Base-by-base conservation (phyloP, 2,113 vertebrate genomes). In the Brachypodius melanocephalos region DNA sequence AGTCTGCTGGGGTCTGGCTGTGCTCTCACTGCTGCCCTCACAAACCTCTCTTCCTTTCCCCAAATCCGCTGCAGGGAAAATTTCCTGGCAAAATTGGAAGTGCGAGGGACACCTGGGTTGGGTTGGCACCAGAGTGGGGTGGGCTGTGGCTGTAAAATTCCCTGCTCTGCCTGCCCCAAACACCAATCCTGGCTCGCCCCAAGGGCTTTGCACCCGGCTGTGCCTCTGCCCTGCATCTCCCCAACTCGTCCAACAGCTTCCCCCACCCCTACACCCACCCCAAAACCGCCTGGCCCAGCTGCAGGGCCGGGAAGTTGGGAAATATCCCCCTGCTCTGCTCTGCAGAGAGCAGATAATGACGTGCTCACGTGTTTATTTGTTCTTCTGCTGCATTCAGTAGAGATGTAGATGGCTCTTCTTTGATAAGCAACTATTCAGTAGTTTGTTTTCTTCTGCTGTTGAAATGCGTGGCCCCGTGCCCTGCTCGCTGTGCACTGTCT, bases 361-460 rank as follows among this genome's bases (percentile, higher is more conserved):
- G 6, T 5, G 62, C 81, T 82, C 65, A 40, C 29, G 1, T 89
- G 72, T 72, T 61, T 69, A 16, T 92, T 95, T 93, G 78, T 85
- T 88, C 87, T 69, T 82, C 74, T 79, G 77, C 91, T 6, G 15
- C 66, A 68, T 89, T 88, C 81, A 38, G 32, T 5, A 76, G 45
- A 52, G 85, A 57, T 86, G 76, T 66, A 72, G 88, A 91, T 75
- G 89, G 93, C 80, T 58, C 69, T 95, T 72, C 83, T 94, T 81
- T 89, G 95, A 95, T 95, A 94, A 89, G 86, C 91, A 74, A 76
- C 79, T 65, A 57, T 86, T 96, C 85, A 94, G 79, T 85, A 86
- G 94, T 96, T 96, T 95, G 92, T 96, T 95, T 95, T 92, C 93
- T 95, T 89, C 36, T 81, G 76, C 40, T 85, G 92, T 48, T 89